Evolutionary conservation across 2,888 invertebrate genomes (phyloP).

Genomic region (Melangyna quadrimaculata): DNA sequence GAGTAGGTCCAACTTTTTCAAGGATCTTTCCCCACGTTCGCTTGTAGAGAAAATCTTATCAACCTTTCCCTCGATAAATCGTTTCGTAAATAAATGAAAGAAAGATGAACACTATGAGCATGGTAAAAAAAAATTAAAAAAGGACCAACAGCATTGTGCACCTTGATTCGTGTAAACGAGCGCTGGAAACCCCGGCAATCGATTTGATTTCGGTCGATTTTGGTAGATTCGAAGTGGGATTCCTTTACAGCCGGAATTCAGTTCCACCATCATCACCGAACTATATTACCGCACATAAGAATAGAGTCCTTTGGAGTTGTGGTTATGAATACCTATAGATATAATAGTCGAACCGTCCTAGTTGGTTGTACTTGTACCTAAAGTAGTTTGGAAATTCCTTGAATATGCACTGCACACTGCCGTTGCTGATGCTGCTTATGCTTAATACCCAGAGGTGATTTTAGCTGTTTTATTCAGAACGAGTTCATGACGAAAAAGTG

Average conservation of each 20-base stretch:
- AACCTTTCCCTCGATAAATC: background rate
- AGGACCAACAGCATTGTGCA: background rate
- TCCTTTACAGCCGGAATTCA: slow-evolving; percentile 1
- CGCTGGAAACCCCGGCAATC: slow-evolving; percentile 46
- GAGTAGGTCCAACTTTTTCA: slow-evolving; percentile 3
- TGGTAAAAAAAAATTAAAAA: background rate
- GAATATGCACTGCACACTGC: slow-evolving; percentile 22
- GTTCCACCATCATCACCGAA: slow-evolving; percentile 21
- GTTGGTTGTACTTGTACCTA: background rate
- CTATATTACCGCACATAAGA: slow-evolving; percentile 21
- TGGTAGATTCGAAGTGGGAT: slow-evolving; percentile 49
- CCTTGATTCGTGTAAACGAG: slow-evolving; percentile 48
- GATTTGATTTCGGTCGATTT: slow-evolving; percentile 66
- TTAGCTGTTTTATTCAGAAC: slow-evolving; percentile 46
- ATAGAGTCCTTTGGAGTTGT: slow-evolving; percentile 23
- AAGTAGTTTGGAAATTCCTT: slow-evolving; percentile 34
- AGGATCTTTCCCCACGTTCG: slow-evolving; percentile 21
- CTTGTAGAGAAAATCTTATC: slow-evolving; percentile 1
- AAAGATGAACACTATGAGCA: slow-evolving; percentile 42
- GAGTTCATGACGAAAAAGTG: background rate
- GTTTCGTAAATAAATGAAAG: slow-evolving; percentile 53
- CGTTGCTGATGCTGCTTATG: slow-evolving; percentile 13
- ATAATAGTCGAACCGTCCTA: background rate
- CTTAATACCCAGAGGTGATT: slow-evolving; percentile 65
- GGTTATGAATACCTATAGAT: background rate